A percentile compares a stretch with the other conserved stretches of the same genome.
Evolutionary conservation across 2,888 invertebrate genomes (phyloP).

Genomic region (Phorcus lineatus): DNA sequence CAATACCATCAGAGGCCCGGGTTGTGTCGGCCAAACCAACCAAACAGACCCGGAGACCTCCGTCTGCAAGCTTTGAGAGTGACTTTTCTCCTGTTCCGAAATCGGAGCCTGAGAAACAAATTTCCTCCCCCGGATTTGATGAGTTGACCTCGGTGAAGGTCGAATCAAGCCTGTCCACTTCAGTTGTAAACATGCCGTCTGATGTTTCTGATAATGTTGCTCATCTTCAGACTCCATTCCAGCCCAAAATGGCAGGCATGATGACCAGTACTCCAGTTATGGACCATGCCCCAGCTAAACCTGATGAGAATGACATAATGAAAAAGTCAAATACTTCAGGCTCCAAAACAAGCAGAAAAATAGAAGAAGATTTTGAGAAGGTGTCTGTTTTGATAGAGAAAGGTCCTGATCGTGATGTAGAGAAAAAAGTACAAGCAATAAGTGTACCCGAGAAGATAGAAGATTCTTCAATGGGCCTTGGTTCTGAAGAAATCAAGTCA

Average conservation of each 20-base stretch:
- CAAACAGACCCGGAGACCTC: not conserved
- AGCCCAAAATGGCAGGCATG: not conserved
- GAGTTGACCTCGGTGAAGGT: not conserved
- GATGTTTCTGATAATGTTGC: not conserved
- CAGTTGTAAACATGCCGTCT: not conserved
- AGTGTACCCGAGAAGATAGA: too few species aligned
- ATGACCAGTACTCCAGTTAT: conserved; percentile 17
- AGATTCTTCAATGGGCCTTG: too few species aligned
- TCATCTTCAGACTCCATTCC: not conserved
- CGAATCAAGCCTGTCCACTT: not conserved
- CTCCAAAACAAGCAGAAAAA: conserved; percentile 14
- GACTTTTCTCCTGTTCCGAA: not conserved
- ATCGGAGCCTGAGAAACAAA: not conserved
- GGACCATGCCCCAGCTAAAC: not conserved
- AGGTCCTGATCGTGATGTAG: conserved; percentile 17
- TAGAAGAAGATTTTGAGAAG: not conserved
- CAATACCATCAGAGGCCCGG: conserved; percentile 27
- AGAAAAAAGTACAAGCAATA: not conserved
- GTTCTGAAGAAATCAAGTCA: conserved; percentile 6
- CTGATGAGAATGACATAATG: conserved; percentile 26
- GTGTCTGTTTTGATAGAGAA: not conserved
- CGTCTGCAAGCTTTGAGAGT: conserved; percentile 26
- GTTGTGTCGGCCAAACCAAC: not conserved
- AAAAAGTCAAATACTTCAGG: conserved; percentile 11
- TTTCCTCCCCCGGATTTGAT: not conserved